Percentiles rank a stretch among this genome's conserved stretches.
Conservation (phyloP, 2,888 invertebrate species). For the Harmothoe impar region DNA sequence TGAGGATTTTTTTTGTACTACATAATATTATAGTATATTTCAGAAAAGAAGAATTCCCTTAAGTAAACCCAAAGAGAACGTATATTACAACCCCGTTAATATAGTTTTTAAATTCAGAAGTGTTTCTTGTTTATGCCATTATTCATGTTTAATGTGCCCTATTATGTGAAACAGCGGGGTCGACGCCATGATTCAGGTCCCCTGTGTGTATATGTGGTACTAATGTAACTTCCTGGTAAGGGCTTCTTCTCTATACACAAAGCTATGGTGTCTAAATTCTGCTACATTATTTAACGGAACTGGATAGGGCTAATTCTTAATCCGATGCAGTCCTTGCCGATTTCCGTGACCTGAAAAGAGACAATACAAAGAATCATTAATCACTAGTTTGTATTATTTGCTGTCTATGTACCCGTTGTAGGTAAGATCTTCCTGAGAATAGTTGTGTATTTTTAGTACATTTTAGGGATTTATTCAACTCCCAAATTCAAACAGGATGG, state of each 20-base stretch:
- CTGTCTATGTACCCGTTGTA: too few relatives aligned
- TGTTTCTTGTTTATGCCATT: background rate
- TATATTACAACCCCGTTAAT: too few relatives aligned
- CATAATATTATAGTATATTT: too few relatives aligned
- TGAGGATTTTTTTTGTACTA: too few relatives aligned
- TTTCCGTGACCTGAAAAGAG: slow-evolving; percentile 87
- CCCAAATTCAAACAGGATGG: too few relatives aligned
- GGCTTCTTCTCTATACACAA: background rate
- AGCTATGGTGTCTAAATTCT: background rate
- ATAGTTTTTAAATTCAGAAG: background rate
- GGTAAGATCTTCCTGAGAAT: too few relatives aligned
- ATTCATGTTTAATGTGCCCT: background rate
- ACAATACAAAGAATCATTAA: background rate
- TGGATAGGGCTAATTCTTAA: slow-evolving; percentile 92
- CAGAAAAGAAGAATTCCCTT: too few relatives aligned
- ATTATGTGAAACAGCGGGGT: background rate
- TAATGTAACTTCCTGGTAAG: background rate
- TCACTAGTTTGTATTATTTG: background rate
- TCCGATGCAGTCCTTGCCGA: slow-evolving; percentile 95
- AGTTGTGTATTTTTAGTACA: too few relatives aligned
- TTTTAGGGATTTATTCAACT: too few relatives aligned
- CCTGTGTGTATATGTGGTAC: background rate
- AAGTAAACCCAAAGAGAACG: too few relatives aligned
- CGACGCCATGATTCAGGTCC: background rate
- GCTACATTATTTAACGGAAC: slow-evolving; percentile 77